Evolutionary conservation across 2,113 vertebrate genomes (phyloP).

Genomic region (Pithys albifrons): DNA sequence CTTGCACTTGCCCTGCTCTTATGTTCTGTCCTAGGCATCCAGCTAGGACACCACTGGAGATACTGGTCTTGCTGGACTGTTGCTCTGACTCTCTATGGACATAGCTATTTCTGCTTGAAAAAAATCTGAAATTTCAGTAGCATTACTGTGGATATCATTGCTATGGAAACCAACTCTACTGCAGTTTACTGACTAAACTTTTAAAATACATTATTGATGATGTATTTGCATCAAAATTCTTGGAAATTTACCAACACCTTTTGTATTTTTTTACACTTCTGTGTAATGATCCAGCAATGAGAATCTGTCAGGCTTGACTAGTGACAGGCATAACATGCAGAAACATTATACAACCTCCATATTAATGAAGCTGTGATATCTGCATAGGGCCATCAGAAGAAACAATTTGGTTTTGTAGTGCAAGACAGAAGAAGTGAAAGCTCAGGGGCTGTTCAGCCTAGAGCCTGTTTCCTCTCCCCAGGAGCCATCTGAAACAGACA

Average conservation of each 20-base stretch:
- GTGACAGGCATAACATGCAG: background rate
- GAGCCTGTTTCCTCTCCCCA: background rate
- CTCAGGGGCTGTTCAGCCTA: background rate
- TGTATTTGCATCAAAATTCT: background rate
- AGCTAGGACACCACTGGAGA: background rate
- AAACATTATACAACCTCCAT: background rate
- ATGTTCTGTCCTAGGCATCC: background rate
- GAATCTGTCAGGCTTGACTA: slow-evolving; percentile 1
- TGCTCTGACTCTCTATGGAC: background rate
- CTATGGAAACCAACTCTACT: slow-evolving; percentile 24
- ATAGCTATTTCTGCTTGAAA: background rate
- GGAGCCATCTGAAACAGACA: background rate
- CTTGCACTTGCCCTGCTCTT: background rate
- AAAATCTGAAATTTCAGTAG: background rate
- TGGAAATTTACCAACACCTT: background rate
- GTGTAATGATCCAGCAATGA: slow-evolving; percentile 16
- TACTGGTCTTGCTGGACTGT: background rate
- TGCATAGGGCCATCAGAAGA: background rate
- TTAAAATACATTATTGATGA: slow-evolving; percentile 9
- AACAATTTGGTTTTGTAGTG: background rate
- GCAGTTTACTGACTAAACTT: background rate
- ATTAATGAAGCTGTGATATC: background rate
- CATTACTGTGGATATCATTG: background rate
- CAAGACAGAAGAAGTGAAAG: background rate
- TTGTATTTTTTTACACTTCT: background rate